Conservation (phyloP, 37 sponge, comb jelly and placozoan species). For the Chondrilla cf. caribensis region DNA sequence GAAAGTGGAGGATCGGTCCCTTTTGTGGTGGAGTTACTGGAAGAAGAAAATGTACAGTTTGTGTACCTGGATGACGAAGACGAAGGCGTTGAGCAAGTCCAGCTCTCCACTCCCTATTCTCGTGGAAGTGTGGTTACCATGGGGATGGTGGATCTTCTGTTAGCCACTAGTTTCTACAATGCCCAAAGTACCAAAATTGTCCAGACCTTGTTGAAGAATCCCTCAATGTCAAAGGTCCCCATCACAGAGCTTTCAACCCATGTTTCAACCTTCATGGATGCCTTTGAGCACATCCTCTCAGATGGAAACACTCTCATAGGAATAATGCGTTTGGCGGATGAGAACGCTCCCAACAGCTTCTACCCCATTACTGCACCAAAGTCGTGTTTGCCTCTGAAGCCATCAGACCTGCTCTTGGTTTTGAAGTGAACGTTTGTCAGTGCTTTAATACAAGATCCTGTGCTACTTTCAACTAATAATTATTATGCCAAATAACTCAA, state of each 20-base stretch:
- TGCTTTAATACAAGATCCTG: too few relatives aligned
- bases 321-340: not conserved
- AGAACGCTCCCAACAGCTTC: not conserved
- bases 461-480: too few relatives aligned
- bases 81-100: conserved; percentile 26
- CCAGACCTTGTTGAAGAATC: not conserved
- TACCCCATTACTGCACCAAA: conserved; percentile 3
- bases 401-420: too few relatives aligned
- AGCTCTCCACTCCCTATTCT: not conserved
- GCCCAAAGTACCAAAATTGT: not conserved
- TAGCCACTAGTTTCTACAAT: conserved; percentile 1
- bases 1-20: conserved; percentile 12
- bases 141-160: not conserved
- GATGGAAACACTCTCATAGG: not conserved
- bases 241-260: not conserved
- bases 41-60: conserved; percentile 73
- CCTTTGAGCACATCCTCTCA: not conserved
- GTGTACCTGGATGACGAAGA: conserved; percentile 72
- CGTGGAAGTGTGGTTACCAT: not conserved
- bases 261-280: not conserved
- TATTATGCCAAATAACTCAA: too few relatives aligned
- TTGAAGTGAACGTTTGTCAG: too few relatives aligned
- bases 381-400: not conserved
- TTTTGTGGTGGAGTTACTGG: conserved; percentile 51
- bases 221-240: not conserved